Percentiles rank a stretch among this genome's conserved stretches.
These are phyloP conservation scores for Bradypus variegatus DNA, from an alignment of 2,797 vertebrate genomes.

Conservation along the genomic window DNA sequence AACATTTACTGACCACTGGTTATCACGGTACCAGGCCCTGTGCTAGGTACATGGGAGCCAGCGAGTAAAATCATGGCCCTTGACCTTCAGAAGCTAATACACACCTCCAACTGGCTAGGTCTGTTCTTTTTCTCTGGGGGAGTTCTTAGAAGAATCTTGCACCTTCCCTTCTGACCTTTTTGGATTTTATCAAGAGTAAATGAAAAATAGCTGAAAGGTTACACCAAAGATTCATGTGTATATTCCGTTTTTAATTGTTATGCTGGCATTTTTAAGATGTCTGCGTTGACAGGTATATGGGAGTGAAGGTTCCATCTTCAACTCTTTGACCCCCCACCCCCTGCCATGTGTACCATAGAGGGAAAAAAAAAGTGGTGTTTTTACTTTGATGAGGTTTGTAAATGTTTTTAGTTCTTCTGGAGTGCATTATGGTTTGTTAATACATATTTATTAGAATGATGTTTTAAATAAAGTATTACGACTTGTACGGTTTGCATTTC, in stretches of 20 bases:
- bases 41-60: not conserved
- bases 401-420: constrained; percentile 69
- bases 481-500: constrained; percentile 55
- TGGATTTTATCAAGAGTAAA: constrained; percentile 56
- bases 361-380: constrained; percentile 34
- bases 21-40: not conserved
- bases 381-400: constrained; percentile 69
- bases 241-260: constrained; percentile 55
- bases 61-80: constrained; percentile 1
- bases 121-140: not conserved
- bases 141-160: constrained; percentile 26
- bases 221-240: constrained; percentile 57
- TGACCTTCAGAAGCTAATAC: constrained; percentile 31
- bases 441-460: constrained; percentile 79
- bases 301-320: constrained; percentile 68
- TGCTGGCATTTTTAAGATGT: constrained; percentile 42
- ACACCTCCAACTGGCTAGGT: not conserved
- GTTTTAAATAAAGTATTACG: constrained; percentile 80
- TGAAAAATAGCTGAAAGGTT: constrained; percentile 53
- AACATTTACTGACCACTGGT: not conserved
- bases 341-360: constrained; percentile 60
- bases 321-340: not conserved
- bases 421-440: constrained; percentile 75
- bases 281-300: constrained; percentile 56
- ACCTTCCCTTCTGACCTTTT: not conserved